These are phyloP conservation scores for Drosophila helvetica DNA, from an alignment of 2,888 invertebrate genomes.

Conservation along the genomic window DNA sequence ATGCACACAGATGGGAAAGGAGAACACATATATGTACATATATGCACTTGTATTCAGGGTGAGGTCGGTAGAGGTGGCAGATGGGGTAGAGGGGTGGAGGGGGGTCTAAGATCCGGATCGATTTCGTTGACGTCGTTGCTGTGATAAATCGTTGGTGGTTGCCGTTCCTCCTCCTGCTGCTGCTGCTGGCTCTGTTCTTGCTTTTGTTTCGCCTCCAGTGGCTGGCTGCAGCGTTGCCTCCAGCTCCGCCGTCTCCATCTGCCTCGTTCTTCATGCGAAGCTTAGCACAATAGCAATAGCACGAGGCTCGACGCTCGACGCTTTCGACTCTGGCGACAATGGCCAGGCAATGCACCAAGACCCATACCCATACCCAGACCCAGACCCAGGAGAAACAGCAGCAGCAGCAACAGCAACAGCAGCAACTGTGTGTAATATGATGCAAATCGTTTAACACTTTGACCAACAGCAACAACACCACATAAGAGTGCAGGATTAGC, in stretches of 20 bases:
- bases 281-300: slow-evolving; percentile 74
- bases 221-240: slow-evolving; percentile 15
- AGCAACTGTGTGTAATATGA: slow-evolving; percentile 72
- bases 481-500: not conserved
- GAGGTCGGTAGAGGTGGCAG: not conserved
- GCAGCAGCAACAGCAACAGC: slow-evolving; percentile 43
- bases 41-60: slow-evolving; percentile 10
- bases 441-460: slow-evolving; percentile 78
- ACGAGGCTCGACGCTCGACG: slow-evolving; percentile 24
- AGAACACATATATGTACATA: slow-evolving; percentile 23
- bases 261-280: slow-evolving; percentile 48
- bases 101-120: slow-evolving; percentile 70
- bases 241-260: slow-evolving; percentile 1
- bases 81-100: not conserved
- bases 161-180: slow-evolving; percentile 22
- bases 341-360: slow-evolving; percentile 58
- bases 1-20: slow-evolving; percentile 28
- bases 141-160: slow-evolving; percentile 73
- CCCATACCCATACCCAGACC: not conserved
- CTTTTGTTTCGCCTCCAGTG: slow-evolving; percentile 59
- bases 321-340: slow-evolving; percentile 59
- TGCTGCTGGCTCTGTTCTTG: slow-evolving; percentile 43
- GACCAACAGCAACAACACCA: slow-evolving; percentile 61
- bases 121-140: slow-evolving; percentile 75
- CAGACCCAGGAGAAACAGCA: slow-evolving; percentile 18